phyloP scores from a whole-genome alignment of 1,140 invertebrate species.

The Nasonia vitripennis region DNA sequence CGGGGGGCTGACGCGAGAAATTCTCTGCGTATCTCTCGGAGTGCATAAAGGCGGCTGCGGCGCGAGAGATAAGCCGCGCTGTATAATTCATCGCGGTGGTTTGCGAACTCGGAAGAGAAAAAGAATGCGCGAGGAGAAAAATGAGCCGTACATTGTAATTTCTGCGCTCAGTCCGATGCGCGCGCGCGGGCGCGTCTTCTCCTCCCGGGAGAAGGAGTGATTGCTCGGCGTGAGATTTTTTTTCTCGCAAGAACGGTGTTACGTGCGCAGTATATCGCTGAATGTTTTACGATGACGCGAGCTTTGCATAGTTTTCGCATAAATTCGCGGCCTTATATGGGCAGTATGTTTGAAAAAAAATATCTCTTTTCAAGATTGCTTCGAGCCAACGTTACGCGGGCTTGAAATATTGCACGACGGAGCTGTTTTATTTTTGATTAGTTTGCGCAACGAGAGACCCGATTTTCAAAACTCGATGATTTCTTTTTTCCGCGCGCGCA shows the following conservation, averaged over 20 bases:
- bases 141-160: constrained; percentile 46
- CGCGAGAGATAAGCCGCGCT: constrained; percentile 32
- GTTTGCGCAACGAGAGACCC: too few species aligned
- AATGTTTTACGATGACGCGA: neutral
- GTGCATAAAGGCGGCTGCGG: constrained; percentile 36
- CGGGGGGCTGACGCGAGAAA: constrained; percentile 41
- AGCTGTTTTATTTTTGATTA: too few species aligned
- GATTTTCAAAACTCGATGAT: too few species aligned
- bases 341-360: too few species aligned
- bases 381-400: too few species aligned
- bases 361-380: too few species aligned
- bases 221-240: too few species aligned
- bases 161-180: neutral
- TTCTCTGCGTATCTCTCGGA: constrained; percentile 48
- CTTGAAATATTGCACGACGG: too few species aligned
- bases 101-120: constrained; percentile 41
- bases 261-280: neutral
- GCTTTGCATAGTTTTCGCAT: too few species aligned
- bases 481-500: too few species aligned
- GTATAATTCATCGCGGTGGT: constrained; percentile 38
- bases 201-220: too few species aligned
- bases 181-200: neutral
- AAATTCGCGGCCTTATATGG: neutral
- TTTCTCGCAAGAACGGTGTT: too few species aligned
- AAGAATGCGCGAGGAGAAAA: constrained; percentile 9